Conservation (phyloP, 2,113 vertebrate species). For the Lontra canadensis region DNA sequence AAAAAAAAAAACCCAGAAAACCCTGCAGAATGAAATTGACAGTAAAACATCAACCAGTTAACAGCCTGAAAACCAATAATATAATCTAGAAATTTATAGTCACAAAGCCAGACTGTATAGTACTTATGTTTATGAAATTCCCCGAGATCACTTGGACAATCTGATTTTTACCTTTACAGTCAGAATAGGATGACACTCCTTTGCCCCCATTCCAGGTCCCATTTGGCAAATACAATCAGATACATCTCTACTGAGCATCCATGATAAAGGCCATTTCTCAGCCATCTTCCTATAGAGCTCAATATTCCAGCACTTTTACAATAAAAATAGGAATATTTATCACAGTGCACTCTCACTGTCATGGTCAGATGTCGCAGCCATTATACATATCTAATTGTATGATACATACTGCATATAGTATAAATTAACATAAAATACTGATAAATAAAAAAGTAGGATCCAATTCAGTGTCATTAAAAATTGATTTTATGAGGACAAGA, state of each 20-base stretch:
- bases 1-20: neutral
- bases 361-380: neutral
- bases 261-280: neutral
- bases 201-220: neutral
- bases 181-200: neutral
- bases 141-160: neutral
- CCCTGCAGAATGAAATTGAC: neutral
- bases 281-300: neutral
- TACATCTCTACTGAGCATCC: neutral
- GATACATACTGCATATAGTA: neutral
- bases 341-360: neutral
- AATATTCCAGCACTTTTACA: neutral
- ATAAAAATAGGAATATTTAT: neutral
- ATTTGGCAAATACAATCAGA: neutral
- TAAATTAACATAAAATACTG: neutral
- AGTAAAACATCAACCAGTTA: neutral
- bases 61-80: neutral
- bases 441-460: neutral
- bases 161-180: slow-evolving; percentile 20
- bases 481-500: neutral
- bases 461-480: neutral
- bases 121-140: neutral
- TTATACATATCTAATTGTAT: neutral
- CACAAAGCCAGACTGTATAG: neutral
- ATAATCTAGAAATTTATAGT: neutral